phyloP scores from a whole-genome alignment of 2,797 vertebrate species.

The Epinephelus awoara region DNA sequence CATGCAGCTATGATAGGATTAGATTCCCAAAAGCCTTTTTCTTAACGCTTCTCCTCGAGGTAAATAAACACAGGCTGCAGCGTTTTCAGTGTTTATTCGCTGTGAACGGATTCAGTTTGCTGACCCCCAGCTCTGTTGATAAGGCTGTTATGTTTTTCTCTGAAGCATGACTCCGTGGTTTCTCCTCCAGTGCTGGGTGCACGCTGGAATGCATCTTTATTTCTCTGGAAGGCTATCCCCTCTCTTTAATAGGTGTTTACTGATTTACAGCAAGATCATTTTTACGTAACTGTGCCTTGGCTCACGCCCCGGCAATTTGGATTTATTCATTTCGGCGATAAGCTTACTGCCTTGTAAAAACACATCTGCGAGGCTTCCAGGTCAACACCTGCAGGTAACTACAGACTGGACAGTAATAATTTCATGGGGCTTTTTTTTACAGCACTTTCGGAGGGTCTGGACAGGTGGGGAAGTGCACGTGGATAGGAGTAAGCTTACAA shows the following conservation, averaged over 20 bases:
- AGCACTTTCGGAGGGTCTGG: conserved; percentile 19
- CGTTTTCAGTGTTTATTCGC: conserved; percentile 36
- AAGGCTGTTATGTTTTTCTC: conserved; percentile 51
- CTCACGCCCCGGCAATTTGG: neutral
- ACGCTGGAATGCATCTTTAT: conserved; percentile 50
- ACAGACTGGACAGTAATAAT: conserved; percentile 47
- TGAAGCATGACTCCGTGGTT: conserved; percentile 33
- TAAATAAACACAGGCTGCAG: conserved; percentile 38
- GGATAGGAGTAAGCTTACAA: neutral
- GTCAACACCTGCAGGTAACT: conserved; percentile 63
- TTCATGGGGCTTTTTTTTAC: conserved; percentile 41
- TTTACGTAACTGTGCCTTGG: conserved; percentile 31
- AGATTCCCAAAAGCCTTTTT: conserved; percentile 29
- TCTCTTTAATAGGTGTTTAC: conserved; percentile 37
- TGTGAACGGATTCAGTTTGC: conserved; percentile 41
- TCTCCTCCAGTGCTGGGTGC: neutral
- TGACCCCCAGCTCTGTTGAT: conserved; percentile 57
- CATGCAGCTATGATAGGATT: conserved; percentile 25
- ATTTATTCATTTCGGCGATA: conserved; percentile 9
- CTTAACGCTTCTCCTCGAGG: neutral
- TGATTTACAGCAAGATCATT: conserved; percentile 32
- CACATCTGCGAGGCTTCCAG: conserved; percentile 47
- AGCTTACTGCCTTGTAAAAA: conserved; percentile 49
- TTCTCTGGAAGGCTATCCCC: conserved; percentile 7
- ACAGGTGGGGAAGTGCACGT: conserved; percentile 48